Evolutionary conservation across 2,113 vertebrate species (phyloP).

Genomic region (Anolis carolinensis): DNA sequence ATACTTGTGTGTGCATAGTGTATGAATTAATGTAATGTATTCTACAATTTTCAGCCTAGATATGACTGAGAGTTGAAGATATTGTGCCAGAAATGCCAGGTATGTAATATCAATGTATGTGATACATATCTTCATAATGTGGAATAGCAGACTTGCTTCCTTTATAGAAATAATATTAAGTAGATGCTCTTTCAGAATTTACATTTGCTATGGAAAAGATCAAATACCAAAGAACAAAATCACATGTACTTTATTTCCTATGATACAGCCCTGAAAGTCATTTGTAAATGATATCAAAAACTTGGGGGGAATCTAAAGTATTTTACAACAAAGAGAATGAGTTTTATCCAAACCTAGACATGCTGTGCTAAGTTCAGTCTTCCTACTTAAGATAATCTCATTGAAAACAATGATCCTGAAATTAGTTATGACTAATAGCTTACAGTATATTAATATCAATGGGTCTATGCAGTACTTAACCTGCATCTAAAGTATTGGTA

Average conservation of each 20-base stretch:
- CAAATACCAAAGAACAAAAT: constrained; percentile 55
- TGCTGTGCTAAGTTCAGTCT: neutral
- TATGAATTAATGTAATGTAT: constrained; percentile 43
- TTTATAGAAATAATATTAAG: neutral
- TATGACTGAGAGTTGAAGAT: constrained; percentile 36
- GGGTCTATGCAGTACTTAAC: too few relatives aligned
- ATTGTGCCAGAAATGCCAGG: neutral
- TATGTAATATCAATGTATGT: constrained; percentile 14
- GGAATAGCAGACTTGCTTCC: constrained; percentile 32
- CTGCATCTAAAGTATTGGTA: too few relatives aligned
- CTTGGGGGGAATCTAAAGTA: too few relatives aligned
- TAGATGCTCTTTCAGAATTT: constrained; percentile 41
- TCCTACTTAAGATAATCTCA: neutral
- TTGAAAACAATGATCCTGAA: neutral
- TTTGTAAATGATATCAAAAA: neutral
- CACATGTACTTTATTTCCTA: constrained; percentile 47
- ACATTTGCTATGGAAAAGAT: constrained; percentile 53
- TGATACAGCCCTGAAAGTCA: constrained; percentile 29
- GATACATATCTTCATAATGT: constrained; percentile 42
- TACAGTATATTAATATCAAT: too few relatives aligned
- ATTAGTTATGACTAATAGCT: neutral
- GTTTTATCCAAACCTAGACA: too few relatives aligned
- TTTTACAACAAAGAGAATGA: neutral
- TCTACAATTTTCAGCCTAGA: constrained; percentile 45
- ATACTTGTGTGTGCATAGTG: neutral